phyloP scores from a whole-genome alignment of 53 echinoderm and acorn worm genomes.

The Apostichopus leukothele region DNA sequence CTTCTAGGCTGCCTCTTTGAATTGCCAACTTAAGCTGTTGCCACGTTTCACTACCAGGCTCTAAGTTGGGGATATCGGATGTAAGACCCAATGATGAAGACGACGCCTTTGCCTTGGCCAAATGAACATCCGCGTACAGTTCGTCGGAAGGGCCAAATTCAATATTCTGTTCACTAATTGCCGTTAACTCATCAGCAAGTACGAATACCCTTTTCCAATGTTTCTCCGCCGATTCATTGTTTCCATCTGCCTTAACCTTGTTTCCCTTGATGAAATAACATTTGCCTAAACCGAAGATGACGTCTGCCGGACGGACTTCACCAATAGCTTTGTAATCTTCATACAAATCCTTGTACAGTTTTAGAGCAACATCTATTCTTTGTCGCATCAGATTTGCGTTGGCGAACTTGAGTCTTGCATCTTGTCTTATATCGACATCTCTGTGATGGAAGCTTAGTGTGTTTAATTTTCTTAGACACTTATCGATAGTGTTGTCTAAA shows the following conservation, averaged over 20 bases:
- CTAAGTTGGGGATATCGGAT: no score
- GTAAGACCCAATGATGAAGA: background rate
- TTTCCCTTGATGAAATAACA: background rate
- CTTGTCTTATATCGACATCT: background rate
- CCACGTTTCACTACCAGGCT: background rate
- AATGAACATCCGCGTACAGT: slow-evolving; percentile 23
- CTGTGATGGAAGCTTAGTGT: background rate
- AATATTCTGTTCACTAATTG: background rate
- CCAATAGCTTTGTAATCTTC: background rate
- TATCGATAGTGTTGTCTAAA: background rate
- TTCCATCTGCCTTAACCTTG: background rate
- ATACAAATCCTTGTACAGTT: slow-evolving; percentile 10
- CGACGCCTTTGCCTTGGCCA: background rate
- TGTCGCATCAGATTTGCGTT: background rate
- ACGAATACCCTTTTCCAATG: background rate
- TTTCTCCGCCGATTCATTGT: background rate
- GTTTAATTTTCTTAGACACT: background rate
- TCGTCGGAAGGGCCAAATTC: background rate
- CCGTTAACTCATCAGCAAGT: background rate
- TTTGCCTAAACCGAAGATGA: background rate
- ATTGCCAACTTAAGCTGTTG: background rate
- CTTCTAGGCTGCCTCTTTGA: background rate
- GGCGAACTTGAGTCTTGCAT: background rate
- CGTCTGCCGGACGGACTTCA: background rate
- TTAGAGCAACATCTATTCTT: background rate